Conservation (phyloP, 2,888 invertebrate genomes). For the Limnephilus lunatus region DNA sequence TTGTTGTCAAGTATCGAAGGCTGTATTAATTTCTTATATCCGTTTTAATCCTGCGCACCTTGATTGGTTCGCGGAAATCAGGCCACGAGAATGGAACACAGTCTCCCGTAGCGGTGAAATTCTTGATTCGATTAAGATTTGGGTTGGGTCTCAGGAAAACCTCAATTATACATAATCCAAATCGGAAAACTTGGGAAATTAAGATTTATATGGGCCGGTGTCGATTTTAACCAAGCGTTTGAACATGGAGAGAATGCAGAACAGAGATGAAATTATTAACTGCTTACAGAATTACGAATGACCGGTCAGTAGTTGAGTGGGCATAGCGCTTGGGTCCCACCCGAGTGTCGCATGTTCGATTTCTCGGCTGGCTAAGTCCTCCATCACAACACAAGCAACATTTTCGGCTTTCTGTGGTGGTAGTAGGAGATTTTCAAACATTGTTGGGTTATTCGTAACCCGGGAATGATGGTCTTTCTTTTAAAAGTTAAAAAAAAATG, state of each 20-base stretch:
- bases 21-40: neutral
- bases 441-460: no score
- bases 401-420: no score
- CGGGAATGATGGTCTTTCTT: no score
- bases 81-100: neutral
- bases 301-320: no score
- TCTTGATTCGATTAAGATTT: constrained; percentile 46
- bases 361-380: no score
- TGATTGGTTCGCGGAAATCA: constrained; percentile 19
- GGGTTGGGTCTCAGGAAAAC: constrained; percentile 16
- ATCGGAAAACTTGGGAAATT: constrained; percentile 36
- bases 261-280: neutral
- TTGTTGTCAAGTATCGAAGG: neutral
- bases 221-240: neutral
- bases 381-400: no score
- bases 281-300: no score
- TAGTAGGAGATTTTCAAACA: no score
- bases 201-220: constrained; percentile 15
- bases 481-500: no score
- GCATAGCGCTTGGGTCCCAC: no score
- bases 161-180: constrained; percentile 47
- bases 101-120: constrained; percentile 15
- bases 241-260: neutral
- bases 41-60: neutral
- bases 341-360: no score